A percentile compares a stretch with the other conserved stretches of the same genome.
Evolutionary conservation across 1,140 invertebrate species (phyloP).

Genomic region (Branchinecta lindahli): DNA sequence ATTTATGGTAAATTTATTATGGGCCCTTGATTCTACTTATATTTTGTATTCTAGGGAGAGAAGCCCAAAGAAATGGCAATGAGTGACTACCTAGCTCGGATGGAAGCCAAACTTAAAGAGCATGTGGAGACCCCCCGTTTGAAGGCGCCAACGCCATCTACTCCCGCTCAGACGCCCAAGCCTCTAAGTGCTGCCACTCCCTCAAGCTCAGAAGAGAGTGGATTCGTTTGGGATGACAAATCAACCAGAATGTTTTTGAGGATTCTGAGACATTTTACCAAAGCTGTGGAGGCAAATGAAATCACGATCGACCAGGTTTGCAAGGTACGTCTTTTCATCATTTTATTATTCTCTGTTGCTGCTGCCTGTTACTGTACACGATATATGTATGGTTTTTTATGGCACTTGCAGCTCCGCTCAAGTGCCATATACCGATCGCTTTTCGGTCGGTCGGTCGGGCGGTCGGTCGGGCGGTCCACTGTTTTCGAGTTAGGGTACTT

Average conservation of each 20-base stretch:
- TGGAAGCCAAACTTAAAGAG: conserved; percentile 8
- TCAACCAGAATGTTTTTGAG: not conserved
- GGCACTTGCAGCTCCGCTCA: too few relatives aligned
- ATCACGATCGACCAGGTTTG: conserved; percentile 3
- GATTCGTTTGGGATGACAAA: not conserved
- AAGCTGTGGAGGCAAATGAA: not conserved
- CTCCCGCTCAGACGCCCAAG: too few relatives aligned
- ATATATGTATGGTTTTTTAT: too few relatives aligned
- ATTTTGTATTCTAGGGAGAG: not conserved
- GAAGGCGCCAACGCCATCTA: not conserved
- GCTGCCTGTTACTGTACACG: too few relatives aligned
- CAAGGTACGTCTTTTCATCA: not conserved
- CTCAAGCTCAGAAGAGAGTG: not conserved
- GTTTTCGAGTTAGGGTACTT: too few relatives aligned
- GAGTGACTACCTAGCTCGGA: not conserved
- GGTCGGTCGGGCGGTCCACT: too few relatives aligned
- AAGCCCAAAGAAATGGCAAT: not conserved
- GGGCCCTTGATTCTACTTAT: too few relatives aligned
- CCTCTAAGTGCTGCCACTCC: not conserved
- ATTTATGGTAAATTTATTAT: too few relatives aligned
- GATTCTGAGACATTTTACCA: not conserved
- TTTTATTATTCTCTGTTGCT: too few relatives aligned
- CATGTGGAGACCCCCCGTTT: not conserved
- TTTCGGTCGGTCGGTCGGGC: too few relatives aligned
- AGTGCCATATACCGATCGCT: too few relatives aligned